phyloP scores from a whole-genome alignment of 2,113 vertebrate genomes.

The Lophochroa leadbeateri region DNA sequence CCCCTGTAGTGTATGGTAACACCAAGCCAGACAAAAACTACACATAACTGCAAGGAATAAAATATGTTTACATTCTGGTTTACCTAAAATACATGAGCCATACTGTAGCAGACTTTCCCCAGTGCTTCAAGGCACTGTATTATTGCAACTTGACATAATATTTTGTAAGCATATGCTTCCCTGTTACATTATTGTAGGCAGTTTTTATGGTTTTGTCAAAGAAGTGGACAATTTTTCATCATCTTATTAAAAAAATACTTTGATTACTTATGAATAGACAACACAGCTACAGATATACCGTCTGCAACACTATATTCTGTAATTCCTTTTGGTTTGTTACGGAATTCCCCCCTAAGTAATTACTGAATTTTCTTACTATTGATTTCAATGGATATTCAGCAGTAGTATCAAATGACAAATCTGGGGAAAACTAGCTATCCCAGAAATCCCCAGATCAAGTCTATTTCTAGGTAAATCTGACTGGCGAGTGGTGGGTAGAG shows the following conservation, averaged over 20 bases:
- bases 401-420: neutral
- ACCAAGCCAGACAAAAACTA: neutral
- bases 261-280: neutral
- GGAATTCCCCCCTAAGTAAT: neutral
- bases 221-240: neutral
- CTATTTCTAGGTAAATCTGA: neutral
- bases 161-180: neutral
- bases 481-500: neutral
- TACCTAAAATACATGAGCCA: neutral
- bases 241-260: neutral
- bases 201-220: neutral
- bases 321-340: neutral
- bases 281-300: neutral
- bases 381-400: neutral
- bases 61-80: neutral
- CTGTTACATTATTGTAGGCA: neutral
- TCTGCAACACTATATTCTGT: neutral
- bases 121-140: neutral
- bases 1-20: fast-evolving
- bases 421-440: neutral
- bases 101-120: neutral
- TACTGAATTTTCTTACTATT: neutral
- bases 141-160: neutral
- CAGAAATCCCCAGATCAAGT: neutral
- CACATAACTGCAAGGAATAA: neutral